phyloP scores from a whole-genome alignment of 2,113 vertebrate species.

The Cnemophilus loriae region DNA sequence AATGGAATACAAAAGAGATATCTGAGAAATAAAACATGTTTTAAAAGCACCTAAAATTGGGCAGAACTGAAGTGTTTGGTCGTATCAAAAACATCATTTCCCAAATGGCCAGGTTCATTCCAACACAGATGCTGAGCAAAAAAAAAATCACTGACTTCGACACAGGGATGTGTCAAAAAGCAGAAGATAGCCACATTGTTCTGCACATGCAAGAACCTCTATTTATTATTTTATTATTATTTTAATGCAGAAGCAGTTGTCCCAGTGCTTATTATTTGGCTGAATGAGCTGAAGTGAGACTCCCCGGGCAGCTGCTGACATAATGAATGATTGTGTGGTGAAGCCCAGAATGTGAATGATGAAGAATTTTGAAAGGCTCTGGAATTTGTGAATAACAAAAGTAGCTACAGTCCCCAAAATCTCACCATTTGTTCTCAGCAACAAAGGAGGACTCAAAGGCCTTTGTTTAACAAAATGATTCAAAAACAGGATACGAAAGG shows the following conservation, averaged over 20 bases:
- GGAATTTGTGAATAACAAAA: conserved; percentile 74
- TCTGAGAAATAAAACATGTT: not conserved
- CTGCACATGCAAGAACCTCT: conserved; percentile 5
- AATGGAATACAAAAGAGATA: not conserved
- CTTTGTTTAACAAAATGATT: conserved; percentile 78
- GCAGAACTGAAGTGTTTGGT: not conserved
- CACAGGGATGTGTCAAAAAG: conserved; percentile 20
- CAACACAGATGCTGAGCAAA: not conserved
- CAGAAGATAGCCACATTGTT: not conserved
- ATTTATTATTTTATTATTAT: conserved; percentile 61
- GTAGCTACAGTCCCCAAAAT: conserved; percentile 71
- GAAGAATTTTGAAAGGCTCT: conserved; percentile 78
- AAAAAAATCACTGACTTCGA: not conserved
- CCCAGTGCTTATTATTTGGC: conserved; percentile 83
- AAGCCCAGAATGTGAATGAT: conserved; percentile 75
- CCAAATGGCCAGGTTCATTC: not conserved
- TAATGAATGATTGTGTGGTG: conserved; percentile 89
- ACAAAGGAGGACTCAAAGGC: conserved; percentile 74
- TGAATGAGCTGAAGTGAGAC: conserved; percentile 78
- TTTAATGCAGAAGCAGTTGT: conserved; percentile 70
- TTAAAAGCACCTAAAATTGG: not conserved
- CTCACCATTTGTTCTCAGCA: conserved; percentile 72
- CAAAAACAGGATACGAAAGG: conserved; percentile 69
- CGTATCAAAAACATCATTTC: not conserved
- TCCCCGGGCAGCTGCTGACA: conserved; percentile 82